These are phyloP conservation scores for Alaudala cheleensis DNA, from an alignment of 2,113 vertebrate species.

Conservation along the genomic window DNA sequence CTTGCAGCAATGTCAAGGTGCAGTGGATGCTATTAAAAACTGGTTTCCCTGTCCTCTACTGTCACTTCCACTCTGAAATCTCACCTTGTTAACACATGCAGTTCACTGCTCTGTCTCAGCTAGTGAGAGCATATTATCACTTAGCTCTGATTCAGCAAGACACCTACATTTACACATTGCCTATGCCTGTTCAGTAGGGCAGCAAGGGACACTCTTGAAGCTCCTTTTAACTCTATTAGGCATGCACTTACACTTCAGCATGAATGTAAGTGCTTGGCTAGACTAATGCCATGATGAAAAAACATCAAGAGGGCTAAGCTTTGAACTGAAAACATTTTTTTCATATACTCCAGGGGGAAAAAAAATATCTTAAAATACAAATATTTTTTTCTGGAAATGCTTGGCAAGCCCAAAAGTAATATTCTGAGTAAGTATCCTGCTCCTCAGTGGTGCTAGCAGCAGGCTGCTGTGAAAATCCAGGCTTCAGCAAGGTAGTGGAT, in stretches of 20 bases:
- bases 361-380: background rate
- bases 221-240: conserved; percentile 14
- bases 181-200: background rate
- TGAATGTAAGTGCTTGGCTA: background rate
- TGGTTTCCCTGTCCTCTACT: conserved; percentile 1
- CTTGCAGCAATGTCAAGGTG: background rate
- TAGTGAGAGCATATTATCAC: conserved; percentile 15
- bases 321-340: background rate
- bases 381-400: background rate
- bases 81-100: conserved; percentile 45
- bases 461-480: background rate
- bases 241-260: background rate
- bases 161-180: conserved; percentile 28
- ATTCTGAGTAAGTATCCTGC: background rate
- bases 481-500: background rate
- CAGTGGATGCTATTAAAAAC: background rate
- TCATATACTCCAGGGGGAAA: background rate
- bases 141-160: conserved; percentile 54
- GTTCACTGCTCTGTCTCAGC: conserved; percentile 16
- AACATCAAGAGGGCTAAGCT: background rate
- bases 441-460: background rate
- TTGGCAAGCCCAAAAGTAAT: background rate
- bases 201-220: background rate
- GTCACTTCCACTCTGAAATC: conserved; percentile 15
- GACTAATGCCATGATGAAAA: background rate